phyloP scores from a whole-genome alignment of 2,113 vertebrate genomes.

The Colius striatus region DNA sequence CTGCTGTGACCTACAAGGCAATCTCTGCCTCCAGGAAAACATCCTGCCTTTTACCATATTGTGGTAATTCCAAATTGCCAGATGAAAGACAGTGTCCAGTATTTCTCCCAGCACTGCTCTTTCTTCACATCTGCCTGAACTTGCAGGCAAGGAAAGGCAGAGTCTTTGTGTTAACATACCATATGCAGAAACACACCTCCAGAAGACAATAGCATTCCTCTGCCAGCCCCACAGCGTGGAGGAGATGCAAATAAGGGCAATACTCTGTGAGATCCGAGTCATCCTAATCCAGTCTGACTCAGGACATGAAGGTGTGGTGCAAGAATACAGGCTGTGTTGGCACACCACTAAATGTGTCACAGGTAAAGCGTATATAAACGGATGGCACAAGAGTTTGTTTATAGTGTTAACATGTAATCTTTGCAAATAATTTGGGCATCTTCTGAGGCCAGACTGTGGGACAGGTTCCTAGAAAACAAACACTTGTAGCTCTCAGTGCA shows the following conservation, averaged over 20 bases:
- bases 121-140: neutral
- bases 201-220: neutral
- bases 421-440: neutral
- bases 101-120: neutral
- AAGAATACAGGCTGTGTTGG: neutral
- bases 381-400: neutral
- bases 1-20: neutral
- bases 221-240: accelerated
- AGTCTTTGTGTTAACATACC: neutral
- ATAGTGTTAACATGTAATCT: neutral
- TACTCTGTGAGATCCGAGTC: neutral
- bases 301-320: neutral
- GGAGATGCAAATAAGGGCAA: neutral
- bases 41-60: neutral
- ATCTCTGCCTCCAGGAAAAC: neutral
- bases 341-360: neutral
- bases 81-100: neutral
- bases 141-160: neutral
- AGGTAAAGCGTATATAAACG: neutral
- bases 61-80: neutral
- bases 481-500: neutral
- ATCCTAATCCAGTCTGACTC: neutral
- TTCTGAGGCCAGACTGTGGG: neutral
- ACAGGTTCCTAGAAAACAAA: neutral
- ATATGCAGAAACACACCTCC: neutral